Evolutionary conservation across 2,113 vertebrate genomes (phyloP).

Genomic region (Pterocles gutturalis): DNA sequence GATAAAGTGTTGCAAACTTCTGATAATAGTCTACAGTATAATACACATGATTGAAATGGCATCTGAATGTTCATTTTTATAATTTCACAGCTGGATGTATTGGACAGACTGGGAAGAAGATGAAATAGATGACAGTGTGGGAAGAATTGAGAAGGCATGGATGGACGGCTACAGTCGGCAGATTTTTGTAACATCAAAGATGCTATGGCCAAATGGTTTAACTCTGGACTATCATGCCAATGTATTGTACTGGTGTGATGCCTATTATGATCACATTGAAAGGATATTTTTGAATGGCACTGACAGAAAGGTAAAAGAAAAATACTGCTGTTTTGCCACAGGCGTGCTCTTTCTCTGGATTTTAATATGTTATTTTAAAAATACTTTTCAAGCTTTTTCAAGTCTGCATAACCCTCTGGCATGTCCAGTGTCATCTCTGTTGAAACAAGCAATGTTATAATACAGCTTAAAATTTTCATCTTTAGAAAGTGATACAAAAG

Average conservation of each 20-base stretch:
- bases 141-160: constrained; percentile 97
- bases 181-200: constrained; percentile 96
- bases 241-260: constrained; percentile 98
- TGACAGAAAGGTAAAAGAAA: constrained; percentile 88
- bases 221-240: constrained; percentile 88
- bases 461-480: neutral
- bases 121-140: constrained; percentile 95
- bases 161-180: constrained; percentile 93
- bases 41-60: neutral
- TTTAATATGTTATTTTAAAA: constrained; percentile 50
- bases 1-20: neutral
- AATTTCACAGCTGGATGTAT: constrained; percentile 93
- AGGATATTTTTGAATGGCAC: constrained; percentile 95
- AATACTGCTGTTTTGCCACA: constrained; percentile 41
- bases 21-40: neutral
- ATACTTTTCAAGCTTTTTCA: constrained; percentile 34
- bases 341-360: constrained; percentile 14
- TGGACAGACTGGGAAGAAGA: constrained; percentile 99
- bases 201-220: constrained; percentile 98
- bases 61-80: constrained; percentile 26
- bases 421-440: neutral
- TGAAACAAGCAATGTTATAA: neutral
- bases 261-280: constrained; percentile 98
- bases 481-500: neutral
- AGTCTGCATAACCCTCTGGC: neutral